Percentiles rank a stretch among this genome's conserved stretches.
phyloP scores from a whole-genome alignment of 1,140 invertebrate species.

The Musca vetustissima region DNA sequence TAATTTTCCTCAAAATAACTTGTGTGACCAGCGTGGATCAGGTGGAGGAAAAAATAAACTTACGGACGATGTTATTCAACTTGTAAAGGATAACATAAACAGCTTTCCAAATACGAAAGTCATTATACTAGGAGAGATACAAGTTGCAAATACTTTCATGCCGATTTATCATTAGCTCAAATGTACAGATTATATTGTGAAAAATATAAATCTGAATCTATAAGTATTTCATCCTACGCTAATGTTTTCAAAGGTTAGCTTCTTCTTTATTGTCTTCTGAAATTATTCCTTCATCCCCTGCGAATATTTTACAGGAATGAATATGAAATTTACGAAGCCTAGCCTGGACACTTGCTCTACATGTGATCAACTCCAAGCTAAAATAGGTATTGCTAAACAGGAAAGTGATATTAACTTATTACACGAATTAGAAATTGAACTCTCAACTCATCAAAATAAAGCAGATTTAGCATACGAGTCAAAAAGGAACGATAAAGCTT shows the following conservation, averaged over 20 bases:
- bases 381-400: no score
- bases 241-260: constrained; percentile 3
- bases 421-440: no score
- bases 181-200: constrained; percentile 16
- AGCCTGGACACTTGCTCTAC: no score
- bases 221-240: constrained; percentile 6
- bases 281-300: not conserved
- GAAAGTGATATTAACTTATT: no score
- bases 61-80: not conserved
- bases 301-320: not conserved
- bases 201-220: constrained; percentile 6
- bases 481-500: no score
- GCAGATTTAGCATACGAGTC: no score
- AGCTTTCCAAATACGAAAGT: constrained; percentile 17
- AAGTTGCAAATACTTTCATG: constrained; percentile 20
- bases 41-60: not conserved
- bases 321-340: not conserved
- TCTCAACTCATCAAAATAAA: no score
- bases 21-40: not conserved
- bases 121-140: constrained; percentile 14
- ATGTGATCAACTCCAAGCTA: no score
- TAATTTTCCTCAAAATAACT: not conserved
- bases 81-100: constrained; percentile 5
- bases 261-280: no score
- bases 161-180: not conserved